These are phyloP conservation scores for Macaria liturata DNA, from an alignment of 2,888 invertebrate genomes.

Conservation along the genomic window DNA sequence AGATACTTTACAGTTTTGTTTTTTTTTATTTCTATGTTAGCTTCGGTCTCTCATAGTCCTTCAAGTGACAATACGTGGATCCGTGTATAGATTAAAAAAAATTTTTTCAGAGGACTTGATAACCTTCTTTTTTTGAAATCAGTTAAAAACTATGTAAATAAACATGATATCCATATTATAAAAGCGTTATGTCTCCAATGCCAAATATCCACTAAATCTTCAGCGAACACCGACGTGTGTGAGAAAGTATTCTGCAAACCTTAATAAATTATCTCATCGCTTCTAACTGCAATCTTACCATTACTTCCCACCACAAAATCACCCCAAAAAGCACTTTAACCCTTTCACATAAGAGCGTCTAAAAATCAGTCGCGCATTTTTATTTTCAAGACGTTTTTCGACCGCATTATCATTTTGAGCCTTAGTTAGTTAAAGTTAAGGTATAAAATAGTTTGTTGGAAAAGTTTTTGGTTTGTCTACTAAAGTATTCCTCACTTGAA, in stretches of 20 bases:
- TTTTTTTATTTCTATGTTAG: too few species aligned
- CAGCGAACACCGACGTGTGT: slow-evolving; percentile 55
- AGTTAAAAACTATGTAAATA: too few species aligned
- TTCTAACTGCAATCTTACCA: slow-evolving; percentile 54
- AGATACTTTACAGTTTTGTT: too few species aligned
- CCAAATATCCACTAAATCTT: slow-evolving; percentile 22
- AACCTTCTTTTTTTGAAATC: too few species aligned
- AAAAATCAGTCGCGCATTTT: slow-evolving; percentile 26
- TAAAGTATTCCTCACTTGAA: slow-evolving; percentile 60
- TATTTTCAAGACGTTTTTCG: slow-evolving; percentile 19
- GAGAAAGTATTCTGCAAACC: slow-evolving; percentile 58
- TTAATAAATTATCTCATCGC: slow-evolving; percentile 65
- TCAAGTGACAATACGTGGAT: too few species aligned
- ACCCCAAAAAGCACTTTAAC: slow-evolving; percentile 37
- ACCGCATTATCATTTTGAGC: slow-evolving; percentile 22
- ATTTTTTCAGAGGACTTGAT: too few species aligned
- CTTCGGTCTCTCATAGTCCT: too few species aligned
- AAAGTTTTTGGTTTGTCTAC: slow-evolving; percentile 51
- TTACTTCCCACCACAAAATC: slow-evolving; percentile 21
- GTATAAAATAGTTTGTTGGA: slow-evolving; percentile 32
- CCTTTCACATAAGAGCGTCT: slow-evolving; percentile 28
- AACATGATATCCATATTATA: not conserved
- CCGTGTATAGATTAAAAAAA: too few species aligned
- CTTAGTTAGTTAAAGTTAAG: slow-evolving; percentile 36
- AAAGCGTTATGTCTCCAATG: not conserved